Evolutionary conservation across 1,140 invertebrate species (phyloP), one percentile per base, ranked within the genome.

Genomic region (Vollenhovia emeryi): DNA sequence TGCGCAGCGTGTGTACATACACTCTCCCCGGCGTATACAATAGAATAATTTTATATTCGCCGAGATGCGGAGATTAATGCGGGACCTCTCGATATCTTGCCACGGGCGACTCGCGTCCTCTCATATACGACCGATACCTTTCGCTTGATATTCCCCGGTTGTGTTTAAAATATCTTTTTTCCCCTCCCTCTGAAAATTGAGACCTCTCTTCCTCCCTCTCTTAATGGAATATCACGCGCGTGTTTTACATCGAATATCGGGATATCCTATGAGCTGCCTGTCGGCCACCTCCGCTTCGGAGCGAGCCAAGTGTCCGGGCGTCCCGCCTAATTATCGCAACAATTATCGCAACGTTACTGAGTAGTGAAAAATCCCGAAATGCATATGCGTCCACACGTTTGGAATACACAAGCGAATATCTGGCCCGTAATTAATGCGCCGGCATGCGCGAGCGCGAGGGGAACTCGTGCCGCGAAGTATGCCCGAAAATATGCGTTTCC

Each of bases 1-100:
- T 80, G 78, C 64, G 33, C 52, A 45, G 21, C 30, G 13, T 43
- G 30, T 45, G 33, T 36, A 62, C 21, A 43, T 36, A 62, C 21
- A n/a, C 36, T 15, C 15, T 43, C 15, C 36, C 11, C 2, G 18
- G 8, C 21, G 30, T 82, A 11, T 27, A 82, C 66, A 59, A 82
- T 82, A 43, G 66, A 82, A 82, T 82, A 82, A 82, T 82, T 73
- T 82, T 71, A 71, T 82, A 80, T 66, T 66, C 13, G n/a, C 15
- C 43, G 27, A 5, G 43, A 55, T 55, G 33, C 48, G 21, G 27
- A 50, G 21, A 69, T 80, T 79, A 50, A 66, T 79, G 48, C 21
- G 13, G 6, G 40, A 27, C 27, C 21, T 69, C 40, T 48, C 27
- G 40, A 21, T 64, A 48, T 62, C 57, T 76, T 18, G 24, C 13